Evolutionary conservation across 2,888 invertebrate species (phyloP).

Genomic region (Hipparchia semele): DNA sequence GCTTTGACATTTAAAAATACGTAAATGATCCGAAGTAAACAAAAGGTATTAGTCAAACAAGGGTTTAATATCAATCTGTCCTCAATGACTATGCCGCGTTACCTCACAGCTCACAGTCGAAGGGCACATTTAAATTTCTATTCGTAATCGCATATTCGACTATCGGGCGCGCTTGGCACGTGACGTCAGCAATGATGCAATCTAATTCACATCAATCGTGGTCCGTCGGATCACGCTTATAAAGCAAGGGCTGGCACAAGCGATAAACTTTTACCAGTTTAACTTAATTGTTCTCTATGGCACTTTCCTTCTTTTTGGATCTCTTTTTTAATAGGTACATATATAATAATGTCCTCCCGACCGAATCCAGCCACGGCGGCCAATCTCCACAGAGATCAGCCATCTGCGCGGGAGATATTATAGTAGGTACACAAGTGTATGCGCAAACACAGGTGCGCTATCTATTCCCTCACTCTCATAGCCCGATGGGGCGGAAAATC

Average conservation of each 20-base stretch:
- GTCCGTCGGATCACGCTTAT: slow-evolving; percentile 35
- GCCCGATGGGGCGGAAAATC: too few relatives aligned
- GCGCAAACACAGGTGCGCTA: too few relatives aligned
- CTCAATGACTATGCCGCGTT: slow-evolving; percentile 33
- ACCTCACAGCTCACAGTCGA: slow-evolving; percentile 59
- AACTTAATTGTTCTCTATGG: too few relatives aligned
- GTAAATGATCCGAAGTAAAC: slow-evolving; percentile 5
- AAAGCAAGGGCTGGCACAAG: slow-evolving; percentile 29
- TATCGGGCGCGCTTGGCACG: slow-evolving; percentile 57
- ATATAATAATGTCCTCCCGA: too few relatives aligned
- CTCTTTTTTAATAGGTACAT: too few relatives aligned
- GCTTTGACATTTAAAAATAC: slow-evolving; percentile 3
- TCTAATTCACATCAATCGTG: slow-evolving; percentile 42
- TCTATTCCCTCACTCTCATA: too few relatives aligned
- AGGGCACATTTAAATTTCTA: slow-evolving; percentile 69
- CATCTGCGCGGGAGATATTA: too few relatives aligned
- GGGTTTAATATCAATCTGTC: slow-evolving; percentile 26
- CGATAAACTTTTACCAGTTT: neutral
- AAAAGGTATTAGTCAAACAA: slow-evolving; percentile 23
- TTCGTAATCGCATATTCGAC: slow-evolving; percentile 53
- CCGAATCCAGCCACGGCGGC: too few relatives aligned
- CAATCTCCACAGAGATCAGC: too few relatives aligned
- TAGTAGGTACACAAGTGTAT: too few relatives aligned
- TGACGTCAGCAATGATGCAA: slow-evolving; percentile 78
- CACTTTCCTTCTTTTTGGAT: too few relatives aligned